Conservation (phyloP, 2,113 vertebrate species). For the Phylloscopus whistleri region DNA sequence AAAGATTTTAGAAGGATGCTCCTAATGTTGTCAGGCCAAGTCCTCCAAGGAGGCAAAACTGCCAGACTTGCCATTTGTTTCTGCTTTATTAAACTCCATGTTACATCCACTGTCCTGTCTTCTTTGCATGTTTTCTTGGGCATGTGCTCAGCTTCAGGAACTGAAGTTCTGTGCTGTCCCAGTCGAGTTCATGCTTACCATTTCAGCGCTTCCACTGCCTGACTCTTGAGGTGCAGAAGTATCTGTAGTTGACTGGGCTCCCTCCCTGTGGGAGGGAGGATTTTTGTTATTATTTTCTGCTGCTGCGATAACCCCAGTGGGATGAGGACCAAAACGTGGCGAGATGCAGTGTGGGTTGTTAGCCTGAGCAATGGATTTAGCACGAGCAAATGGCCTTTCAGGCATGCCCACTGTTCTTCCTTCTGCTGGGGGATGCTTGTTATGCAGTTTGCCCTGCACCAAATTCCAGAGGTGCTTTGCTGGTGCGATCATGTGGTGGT, state of each 20-base stretch:
- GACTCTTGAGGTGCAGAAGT: background rate
- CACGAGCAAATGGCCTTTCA: background rate
- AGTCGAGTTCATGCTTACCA: accelerated
- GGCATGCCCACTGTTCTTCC: background rate
- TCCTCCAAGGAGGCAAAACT: background rate
- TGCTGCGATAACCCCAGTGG: background rate
- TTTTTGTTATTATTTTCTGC: background rate
- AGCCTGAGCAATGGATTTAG: background rate
- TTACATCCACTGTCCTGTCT: accelerated
- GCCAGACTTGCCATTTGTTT: background rate
- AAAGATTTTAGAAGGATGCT: background rate
- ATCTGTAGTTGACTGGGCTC: background rate
- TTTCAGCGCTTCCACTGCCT: accelerated
- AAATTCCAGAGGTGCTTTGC: background rate
- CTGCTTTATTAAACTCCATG: background rate
- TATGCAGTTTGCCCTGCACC: background rate
- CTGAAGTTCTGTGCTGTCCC: background rate
- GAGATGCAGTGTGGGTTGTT: background rate
- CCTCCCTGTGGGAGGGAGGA: background rate
- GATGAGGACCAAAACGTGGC: accelerated
- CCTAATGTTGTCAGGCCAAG: background rate
- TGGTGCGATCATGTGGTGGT: background rate
- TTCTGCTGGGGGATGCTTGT: background rate
- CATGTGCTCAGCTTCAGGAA: accelerated
- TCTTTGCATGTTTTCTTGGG: background rate